Conservation (phyloP, 2,888 invertebrate species). For the Melanostoma mellinum region DNA sequence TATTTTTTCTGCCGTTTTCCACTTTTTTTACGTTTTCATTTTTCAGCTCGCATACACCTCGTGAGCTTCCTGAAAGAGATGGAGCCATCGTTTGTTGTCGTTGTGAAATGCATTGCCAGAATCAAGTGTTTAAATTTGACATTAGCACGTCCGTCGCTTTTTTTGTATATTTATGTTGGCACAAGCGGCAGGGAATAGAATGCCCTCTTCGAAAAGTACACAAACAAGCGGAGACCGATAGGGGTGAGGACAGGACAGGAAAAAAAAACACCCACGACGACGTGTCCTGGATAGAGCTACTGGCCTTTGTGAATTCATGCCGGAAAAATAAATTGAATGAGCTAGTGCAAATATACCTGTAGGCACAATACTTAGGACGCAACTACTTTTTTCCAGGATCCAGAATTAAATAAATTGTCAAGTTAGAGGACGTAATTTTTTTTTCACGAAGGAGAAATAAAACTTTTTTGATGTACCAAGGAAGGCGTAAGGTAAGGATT, state of each 20-base stretch:
- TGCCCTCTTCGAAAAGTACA: slow-evolving; percentile 55
- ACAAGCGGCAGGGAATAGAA: slow-evolving; percentile 43
- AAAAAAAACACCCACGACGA: slow-evolving; percentile 19
- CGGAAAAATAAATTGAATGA: slow-evolving; percentile 46
- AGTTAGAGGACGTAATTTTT: too few species aligned
- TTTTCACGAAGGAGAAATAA: too few species aligned
- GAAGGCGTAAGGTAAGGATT: too few species aligned
- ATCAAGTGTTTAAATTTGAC: slow-evolving; percentile 68
- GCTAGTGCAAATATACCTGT: slow-evolving; percentile 23
- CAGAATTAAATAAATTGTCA: too few species aligned
- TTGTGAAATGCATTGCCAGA: slow-evolving; percentile 48
- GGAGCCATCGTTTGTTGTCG: slow-evolving; percentile 33
- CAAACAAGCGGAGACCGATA: slow-evolving; percentile 12
- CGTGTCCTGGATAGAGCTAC: slow-evolving; percentile 7
- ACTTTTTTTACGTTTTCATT: not conserved
- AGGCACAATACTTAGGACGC: not conserved
- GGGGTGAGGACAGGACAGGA: not conserved
- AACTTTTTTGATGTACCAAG: too few species aligned
- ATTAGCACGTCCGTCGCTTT: slow-evolving; percentile 53
- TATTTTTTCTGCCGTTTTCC: slow-evolving; percentile 59
- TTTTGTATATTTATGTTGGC: slow-evolving; percentile 27
- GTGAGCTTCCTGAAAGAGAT: slow-evolving; percentile 45
- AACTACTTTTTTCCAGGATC: not conserved
- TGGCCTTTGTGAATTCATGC: slow-evolving; percentile 34
- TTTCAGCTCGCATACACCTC: slow-evolving; percentile 22